Evolutionary conservation across 2,113 vertebrate species (phyloP).

Genomic region (Myotis yumanensis): DNA sequence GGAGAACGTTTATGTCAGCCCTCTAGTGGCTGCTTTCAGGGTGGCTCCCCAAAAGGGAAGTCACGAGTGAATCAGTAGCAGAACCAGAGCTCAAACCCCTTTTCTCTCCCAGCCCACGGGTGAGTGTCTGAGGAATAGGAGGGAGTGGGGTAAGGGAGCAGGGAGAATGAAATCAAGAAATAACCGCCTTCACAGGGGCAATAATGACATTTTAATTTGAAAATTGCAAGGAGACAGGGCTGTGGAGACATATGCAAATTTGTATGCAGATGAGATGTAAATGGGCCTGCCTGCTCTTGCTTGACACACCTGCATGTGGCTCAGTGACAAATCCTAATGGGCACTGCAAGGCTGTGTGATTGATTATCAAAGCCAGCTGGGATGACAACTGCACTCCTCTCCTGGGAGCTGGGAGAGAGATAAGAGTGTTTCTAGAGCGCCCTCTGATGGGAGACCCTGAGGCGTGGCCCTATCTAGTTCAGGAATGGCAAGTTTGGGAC

Average conservation of each 20-base stretch:
- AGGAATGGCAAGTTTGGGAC: neutral
- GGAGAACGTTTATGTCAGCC: neutral
- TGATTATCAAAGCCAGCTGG: slow-evolving; percentile 72
- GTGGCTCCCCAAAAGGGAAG: neutral
- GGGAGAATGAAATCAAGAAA: slow-evolving; percentile 70
- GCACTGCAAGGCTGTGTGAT: slow-evolving; percentile 57
- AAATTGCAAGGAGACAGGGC: slow-evolving; percentile 66
- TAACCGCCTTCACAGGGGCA: slow-evolving; percentile 63
- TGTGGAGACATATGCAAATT: slow-evolving; percentile 70
- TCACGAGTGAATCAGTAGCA: neutral
- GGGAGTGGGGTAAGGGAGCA: neutral
- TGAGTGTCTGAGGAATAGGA: neutral
- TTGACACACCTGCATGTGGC: slow-evolving; percentile 71
- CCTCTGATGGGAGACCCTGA: slow-evolving; percentile 30
- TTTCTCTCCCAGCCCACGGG: neutral
- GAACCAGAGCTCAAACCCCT: neutral
- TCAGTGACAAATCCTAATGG: slow-evolving; percentile 68
- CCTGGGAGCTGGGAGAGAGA: neutral
- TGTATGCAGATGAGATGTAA: slow-evolving; percentile 75
- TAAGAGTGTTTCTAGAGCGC: neutral
- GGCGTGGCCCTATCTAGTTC: neutral
- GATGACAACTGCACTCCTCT: slow-evolving; percentile 58
- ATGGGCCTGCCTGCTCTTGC: slow-evolving; percentile 58
- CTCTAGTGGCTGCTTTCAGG: neutral
- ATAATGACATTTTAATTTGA: slow-evolving; percentile 79